phyloP scores from a whole-genome alignment of 2,888 invertebrate genomes.

The Lasioglossum calceatum region DNA sequence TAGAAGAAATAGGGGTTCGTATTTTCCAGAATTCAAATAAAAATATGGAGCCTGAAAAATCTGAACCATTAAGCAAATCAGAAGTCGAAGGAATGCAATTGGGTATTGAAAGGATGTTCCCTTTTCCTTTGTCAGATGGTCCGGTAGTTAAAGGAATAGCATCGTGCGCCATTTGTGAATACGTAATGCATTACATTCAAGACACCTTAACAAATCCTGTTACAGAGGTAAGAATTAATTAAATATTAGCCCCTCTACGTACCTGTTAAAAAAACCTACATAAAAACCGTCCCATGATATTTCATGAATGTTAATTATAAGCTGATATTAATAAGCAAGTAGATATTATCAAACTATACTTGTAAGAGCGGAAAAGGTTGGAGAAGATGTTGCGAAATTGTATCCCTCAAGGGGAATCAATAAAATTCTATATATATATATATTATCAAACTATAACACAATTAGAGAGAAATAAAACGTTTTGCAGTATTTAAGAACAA shows the following conservation, averaged over 20 bases:
- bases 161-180: slow-evolving; percentile 92
- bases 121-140: slow-evolving; percentile 62
- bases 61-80: slow-evolving; percentile 45
- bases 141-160: slow-evolving; percentile 83
- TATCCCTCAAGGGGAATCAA: too few relatives aligned
- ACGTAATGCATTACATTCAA: slow-evolving; percentile 92
- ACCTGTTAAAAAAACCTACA: not conserved
- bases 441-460: not conserved
- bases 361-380: too few relatives aligned
- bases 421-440: too few relatives aligned
- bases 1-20: slow-evolving; percentile 70
- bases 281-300: not conserved
- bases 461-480: not conserved
- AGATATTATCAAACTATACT: not conserved
- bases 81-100: slow-evolving; percentile 83
- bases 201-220: slow-evolving; percentile 88
- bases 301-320: too few relatives aligned
- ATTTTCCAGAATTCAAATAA: slow-evolving; percentile 68
- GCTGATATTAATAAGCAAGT: not conserved
- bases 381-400: too few relatives aligned
- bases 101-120: slow-evolving; percentile 85
- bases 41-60: slow-evolving; percentile 33
- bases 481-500: not conserved
- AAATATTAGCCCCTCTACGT: not conserved
- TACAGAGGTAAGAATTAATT: slow-evolving; percentile 86